Conservation (phyloP, 2,888 invertebrate species). For the Temnothorax ravouxi region DNA sequence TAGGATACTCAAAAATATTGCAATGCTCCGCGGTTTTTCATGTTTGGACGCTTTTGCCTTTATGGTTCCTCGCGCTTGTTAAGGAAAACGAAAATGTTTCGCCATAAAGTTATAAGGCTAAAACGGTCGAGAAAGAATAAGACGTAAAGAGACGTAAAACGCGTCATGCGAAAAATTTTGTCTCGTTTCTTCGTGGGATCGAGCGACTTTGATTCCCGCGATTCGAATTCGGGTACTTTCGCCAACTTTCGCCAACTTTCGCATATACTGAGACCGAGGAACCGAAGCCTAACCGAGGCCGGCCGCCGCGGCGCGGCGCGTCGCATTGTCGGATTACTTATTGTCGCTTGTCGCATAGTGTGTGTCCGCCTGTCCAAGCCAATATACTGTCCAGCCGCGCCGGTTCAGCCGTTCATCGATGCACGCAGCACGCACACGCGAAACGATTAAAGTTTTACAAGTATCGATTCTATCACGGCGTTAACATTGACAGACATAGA, state of each 20-base stretch:
- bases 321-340: not conserved
- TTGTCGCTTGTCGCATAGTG: too few species aligned
- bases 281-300: too few species aligned
- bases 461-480: slow-evolving; percentile 83
- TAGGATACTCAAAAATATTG: not conserved
- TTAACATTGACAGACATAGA: slow-evolving; percentile 84
- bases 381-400: not conserved
- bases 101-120: not conserved
- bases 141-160: not conserved
- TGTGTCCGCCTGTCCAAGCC: not conserved
- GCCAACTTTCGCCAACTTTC: too few species aligned
- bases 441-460: slow-evolving; percentile 84
- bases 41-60: not conserved
- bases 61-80: not conserved
- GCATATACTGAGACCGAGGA: not conserved
- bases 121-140: not conserved
- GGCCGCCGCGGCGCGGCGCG: not conserved
- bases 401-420: slow-evolving; percentile 22
- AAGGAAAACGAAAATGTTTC: not conserved
- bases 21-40: not conserved
- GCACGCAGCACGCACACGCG: slow-evolving; percentile 69
- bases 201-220: slow-evolving; percentile 16
- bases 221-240: slow-evolving; percentile 25
- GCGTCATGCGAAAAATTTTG: not conserved
- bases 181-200: not conserved